Evolutionary conservation across 2,113 vertebrate genomes (phyloP).

Genomic region (Peromyscus polionotus): DNA sequence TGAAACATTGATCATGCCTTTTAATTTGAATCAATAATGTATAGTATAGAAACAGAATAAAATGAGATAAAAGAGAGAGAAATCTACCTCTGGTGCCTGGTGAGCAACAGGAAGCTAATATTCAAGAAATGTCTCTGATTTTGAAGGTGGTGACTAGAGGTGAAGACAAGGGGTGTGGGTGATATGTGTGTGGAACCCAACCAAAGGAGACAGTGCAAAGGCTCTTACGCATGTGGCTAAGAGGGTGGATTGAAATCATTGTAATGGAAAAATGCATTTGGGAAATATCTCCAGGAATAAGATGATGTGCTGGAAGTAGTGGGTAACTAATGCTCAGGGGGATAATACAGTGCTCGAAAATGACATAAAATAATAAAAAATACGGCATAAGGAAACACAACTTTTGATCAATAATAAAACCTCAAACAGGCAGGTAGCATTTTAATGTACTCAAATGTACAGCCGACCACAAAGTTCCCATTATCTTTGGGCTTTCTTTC

Average conservation of each 20-base stretch:
- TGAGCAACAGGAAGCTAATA: background rate
- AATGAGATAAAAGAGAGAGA: background rate
- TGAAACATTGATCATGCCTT: background rate
- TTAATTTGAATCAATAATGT: background rate
- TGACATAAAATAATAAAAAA: constrained; percentile 57
- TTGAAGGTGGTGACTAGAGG: background rate
- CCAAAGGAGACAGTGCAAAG: background rate
- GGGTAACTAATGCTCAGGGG: background rate
- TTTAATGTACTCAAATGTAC: constrained; percentile 4
- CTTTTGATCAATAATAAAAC: constrained; percentile 48
- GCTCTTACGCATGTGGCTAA: background rate
- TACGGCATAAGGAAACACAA: constrained; percentile 36
- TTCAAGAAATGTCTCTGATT: background rate
- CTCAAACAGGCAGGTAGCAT: background rate
- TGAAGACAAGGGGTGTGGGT: background rate
- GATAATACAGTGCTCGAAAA: constrained; percentile 25
- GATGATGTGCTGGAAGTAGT: background rate
- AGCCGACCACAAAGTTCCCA: background rate
- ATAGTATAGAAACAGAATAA: constrained; percentile 11
- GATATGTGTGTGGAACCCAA: background rate
- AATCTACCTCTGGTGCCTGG: background rate
- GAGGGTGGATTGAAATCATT: constrained; percentile 5
- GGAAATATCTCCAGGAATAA: constrained; percentile 16
- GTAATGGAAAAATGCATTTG: constrained; percentile 21
- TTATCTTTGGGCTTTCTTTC: constrained; percentile 54